Evolutionary conservation across 1,140 invertebrate genomes (phyloP).

Genomic region (Hyles euphorbiae): DNA sequence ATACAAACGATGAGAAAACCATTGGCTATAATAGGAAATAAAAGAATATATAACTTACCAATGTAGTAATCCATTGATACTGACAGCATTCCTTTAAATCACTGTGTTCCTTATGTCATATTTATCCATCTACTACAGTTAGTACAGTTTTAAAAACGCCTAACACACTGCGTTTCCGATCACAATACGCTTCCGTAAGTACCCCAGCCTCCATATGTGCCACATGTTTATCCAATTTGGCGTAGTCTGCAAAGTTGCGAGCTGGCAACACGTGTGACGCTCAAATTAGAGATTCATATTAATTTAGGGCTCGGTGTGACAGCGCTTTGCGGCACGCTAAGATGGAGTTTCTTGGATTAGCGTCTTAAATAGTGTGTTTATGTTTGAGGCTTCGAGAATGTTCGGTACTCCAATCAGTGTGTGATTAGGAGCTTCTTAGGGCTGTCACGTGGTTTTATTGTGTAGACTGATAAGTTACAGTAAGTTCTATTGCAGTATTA

Average conservation of each 20-base stretch:
- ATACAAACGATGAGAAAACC: too few relatives aligned
- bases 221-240: constrained; percentile 73
- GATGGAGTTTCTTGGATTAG: constrained; percentile 32
- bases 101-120: too few relatives aligned
- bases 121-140: too few relatives aligned
- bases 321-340: constrained; percentile 39
- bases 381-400: constrained; percentile 1
- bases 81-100: too few relatives aligned
- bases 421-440: too few relatives aligned
- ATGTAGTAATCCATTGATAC: too few relatives aligned
- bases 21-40: too few relatives aligned
- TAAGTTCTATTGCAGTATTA: too few relatives aligned
- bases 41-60: too few relatives aligned
- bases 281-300: constrained; percentile 73
- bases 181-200: constrained; percentile 24
- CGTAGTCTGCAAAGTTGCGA: constrained; percentile 71
- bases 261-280: constrained; percentile 65
- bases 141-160: neutral
- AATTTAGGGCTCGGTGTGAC: constrained; percentile 59
- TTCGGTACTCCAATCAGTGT: too few relatives aligned
- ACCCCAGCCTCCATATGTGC: constrained; percentile 32
- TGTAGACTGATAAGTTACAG: too few relatives aligned
- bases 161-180: neutral
- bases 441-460: too few relatives aligned
- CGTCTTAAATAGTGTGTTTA: constrained; percentile 15